These are phyloP conservation scores for Phortica okadai DNA, from an alignment of 2,888 invertebrate species.

Conservation along the genomic window DNA sequence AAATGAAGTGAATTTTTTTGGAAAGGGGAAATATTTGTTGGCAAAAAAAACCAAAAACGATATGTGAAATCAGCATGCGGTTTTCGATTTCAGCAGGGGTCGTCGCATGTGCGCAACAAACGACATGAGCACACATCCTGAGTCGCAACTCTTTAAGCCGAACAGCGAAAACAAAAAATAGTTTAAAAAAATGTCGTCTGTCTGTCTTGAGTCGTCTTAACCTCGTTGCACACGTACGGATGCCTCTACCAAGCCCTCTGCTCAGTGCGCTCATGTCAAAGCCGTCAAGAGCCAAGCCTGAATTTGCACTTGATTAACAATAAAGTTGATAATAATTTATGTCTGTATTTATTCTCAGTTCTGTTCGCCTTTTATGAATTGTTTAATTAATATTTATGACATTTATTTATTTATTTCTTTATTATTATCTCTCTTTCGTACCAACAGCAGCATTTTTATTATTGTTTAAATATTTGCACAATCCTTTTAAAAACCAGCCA, in stretches of 20 bases:
- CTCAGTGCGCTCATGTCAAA: not conserved
- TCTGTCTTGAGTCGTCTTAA: not conserved
- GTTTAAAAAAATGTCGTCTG: not conserved
- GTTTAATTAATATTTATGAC: constrained; percentile 1
- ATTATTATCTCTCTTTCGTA: not conserved
- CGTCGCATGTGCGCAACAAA: not conserved
- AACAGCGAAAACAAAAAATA: not conserved
- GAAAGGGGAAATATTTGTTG: not conserved
- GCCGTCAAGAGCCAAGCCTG: constrained; percentile 9
- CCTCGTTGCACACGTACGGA: not conserved
- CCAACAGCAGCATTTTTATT: not conserved
- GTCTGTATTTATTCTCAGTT: not conserved
- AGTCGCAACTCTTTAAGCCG: too few species aligned
- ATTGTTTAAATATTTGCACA: constrained; percentile 6
- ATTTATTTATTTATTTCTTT: not conserved
- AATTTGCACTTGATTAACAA: constrained; percentile 16
- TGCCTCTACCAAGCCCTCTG: not conserved
- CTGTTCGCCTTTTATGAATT: not conserved
- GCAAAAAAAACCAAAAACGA: not conserved
- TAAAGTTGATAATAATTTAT: constrained; percentile 11
- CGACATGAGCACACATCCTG: too few species aligned
- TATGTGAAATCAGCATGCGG: constrained; percentile 12
- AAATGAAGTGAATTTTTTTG: not conserved
- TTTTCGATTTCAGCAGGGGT: constrained; percentile 13
- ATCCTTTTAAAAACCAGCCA: not conserved